A percentile compares a stretch with the other conserved stretches of the same genome.
These are phyloP conservation scores for Hemicordylus capensis DNA, from an alignment of 2,113 vertebrate genomes.

Conservation along the genomic window DNA sequence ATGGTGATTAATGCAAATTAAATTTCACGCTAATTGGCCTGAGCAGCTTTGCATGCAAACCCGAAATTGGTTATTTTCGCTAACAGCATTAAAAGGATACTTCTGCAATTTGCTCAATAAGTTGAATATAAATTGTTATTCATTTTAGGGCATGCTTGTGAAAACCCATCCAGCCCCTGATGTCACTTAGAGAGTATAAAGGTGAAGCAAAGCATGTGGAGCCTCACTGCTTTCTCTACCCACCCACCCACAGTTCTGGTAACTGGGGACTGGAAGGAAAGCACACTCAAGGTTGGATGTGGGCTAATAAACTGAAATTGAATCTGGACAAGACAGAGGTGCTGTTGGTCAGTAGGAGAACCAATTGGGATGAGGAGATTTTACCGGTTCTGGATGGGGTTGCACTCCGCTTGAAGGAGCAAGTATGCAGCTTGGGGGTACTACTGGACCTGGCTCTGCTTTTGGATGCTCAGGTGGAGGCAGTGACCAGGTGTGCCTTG, in stretches of 20 bases:
- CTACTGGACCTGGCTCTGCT: too few relatives aligned
- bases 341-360: too few relatives aligned
- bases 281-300: too few relatives aligned
- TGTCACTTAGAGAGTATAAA: conserved; percentile 36
- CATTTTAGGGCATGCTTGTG: conserved; percentile 46
- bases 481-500: too few relatives aligned
- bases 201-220: conserved; percentile 24
- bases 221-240: background rate
- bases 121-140: conserved; percentile 47
- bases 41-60: conserved; percentile 59
- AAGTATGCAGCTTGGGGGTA: too few relatives aligned
- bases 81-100: conserved; percentile 56
- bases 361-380: too few relatives aligned
- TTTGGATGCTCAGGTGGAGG: too few relatives aligned
- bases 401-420: too few relatives aligned
- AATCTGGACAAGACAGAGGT: too few relatives aligned
- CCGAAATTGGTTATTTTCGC: conserved; percentile 56
- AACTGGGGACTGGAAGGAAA: background rate
- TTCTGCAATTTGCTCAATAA: conserved; percentile 42
- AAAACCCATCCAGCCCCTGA: conserved; percentile 36
- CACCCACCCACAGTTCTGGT: background rate
- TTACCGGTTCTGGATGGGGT: too few relatives aligned
- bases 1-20: conserved; percentile 75
- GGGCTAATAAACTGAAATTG: too few relatives aligned
- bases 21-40: conserved; percentile 74